A percentile compares a stretch with the other conserved stretches of the same genome.
These are phyloP conservation scores for Aelia acuminata DNA, from an alignment of 2,888 invertebrate species.

Conservation along the genomic window DNA sequence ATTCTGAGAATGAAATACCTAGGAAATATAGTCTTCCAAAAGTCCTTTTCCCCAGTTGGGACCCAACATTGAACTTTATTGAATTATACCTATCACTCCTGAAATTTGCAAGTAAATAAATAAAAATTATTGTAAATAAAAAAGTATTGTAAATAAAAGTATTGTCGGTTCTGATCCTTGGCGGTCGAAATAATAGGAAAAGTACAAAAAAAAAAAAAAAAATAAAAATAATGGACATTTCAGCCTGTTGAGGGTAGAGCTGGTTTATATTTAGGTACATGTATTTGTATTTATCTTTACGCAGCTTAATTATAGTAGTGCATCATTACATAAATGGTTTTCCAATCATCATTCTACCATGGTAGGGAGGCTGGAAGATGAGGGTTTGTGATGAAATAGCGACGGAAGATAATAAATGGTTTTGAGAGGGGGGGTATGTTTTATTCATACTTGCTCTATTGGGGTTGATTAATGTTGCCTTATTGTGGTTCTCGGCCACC, in stretches of 20 bases:
- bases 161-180: too few species aligned
- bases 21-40: neutral
- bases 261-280: too few species aligned
- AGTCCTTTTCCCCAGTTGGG: neutral
- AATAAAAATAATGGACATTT: too few species aligned
- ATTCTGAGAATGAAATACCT: neutral
- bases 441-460: slow-evolving; percentile 38
- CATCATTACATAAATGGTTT: neutral
- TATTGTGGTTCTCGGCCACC: neutral
- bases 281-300: too few species aligned
- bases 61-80: neutral
- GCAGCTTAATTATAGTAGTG: neutral
- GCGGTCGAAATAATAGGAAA: too few species aligned
- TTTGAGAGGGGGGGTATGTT: neutral
- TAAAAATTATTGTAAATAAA: too few species aligned
- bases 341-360: neutral
- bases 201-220: too few species aligned
- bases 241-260: too few species aligned
- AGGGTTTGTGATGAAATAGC: neutral
- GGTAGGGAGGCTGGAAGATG: neutral
- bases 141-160: too few species aligned
- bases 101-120: too few species aligned
- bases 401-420: slow-evolving; percentile 34
- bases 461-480: slow-evolving; percentile 25
- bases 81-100: neutral